A percentile compares a stretch with the other conserved stretches of the same genome.
These are phyloP conservation scores for Drosophila peninsularis DNA, from an alignment of 2,888 invertebrate species.

Conservation along the genomic window DNA sequence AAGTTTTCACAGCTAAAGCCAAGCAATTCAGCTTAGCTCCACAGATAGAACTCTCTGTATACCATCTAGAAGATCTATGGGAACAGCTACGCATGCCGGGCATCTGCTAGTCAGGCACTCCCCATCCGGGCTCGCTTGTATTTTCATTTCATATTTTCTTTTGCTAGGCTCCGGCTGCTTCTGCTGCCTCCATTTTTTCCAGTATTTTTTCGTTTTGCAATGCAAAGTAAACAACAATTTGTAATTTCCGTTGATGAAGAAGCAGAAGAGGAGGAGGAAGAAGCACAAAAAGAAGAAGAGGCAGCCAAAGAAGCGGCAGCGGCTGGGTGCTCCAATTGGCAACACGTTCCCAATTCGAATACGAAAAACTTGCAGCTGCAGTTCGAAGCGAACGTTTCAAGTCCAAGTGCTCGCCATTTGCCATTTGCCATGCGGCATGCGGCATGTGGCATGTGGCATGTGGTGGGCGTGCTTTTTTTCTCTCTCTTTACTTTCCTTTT, in stretches of 20 bases:
- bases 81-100: no score
- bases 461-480: slow-evolving; percentile 43
- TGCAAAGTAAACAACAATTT: slow-evolving; percentile 79
- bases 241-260: slow-evolving; percentile 73
- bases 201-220: slow-evolving; percentile 41
- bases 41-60: background rate
- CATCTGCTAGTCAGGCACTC: background rate
- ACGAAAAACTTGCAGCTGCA: slow-evolving; percentile 5
- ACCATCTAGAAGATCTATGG: background rate
- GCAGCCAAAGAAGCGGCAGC: background rate
- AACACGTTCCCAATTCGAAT: slow-evolving; percentile 17
- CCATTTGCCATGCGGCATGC: slow-evolving; percentile 8
- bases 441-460: slow-evolving; percentile 24
- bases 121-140: background rate
- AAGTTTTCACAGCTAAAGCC: no score
- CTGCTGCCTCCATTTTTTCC: slow-evolving; percentile 1
- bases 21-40: no score
- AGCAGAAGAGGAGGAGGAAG: slow-evolving; percentile 19
- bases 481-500: no score
- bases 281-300: background rate
- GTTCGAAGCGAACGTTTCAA: slow-evolving; percentile 22
- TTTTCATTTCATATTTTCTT: slow-evolving; percentile 8
- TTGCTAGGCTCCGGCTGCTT: slow-evolving; percentile 9
- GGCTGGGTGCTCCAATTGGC: background rate
- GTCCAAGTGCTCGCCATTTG: slow-evolving; percentile 29